phyloP scores from a whole-genome alignment of 2,113 vertebrate genomes.

The Larimichthys polyactis region DNA sequence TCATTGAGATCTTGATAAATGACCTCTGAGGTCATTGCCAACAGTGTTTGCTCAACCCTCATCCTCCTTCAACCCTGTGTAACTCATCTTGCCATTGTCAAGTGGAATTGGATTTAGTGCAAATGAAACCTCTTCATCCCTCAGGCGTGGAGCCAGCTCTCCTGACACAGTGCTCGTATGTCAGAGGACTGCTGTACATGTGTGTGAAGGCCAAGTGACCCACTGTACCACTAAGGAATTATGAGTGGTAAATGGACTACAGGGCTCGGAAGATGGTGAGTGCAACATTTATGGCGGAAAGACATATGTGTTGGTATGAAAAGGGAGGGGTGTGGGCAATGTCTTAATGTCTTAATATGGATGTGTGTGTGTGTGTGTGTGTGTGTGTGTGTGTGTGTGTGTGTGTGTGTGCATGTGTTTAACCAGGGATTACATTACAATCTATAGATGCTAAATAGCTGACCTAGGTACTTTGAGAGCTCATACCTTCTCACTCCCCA shows the following conservation, averaged over 20 bases:
- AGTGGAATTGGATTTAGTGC: slow-evolving; percentile 54
- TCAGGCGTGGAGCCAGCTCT: slow-evolving; percentile 4
- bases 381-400: background rate
- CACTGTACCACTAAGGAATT: background rate
- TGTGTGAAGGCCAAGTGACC: slow-evolving; percentile 35
- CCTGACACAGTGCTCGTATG: slow-evolving; percentile 26
- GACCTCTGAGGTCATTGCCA: slow-evolving; percentile 63
- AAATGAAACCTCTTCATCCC: slow-evolving; percentile 35
- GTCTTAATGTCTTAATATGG: no score
- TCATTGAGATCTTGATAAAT: slow-evolving; percentile 59
- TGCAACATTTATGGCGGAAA: slow-evolving; percentile 7
- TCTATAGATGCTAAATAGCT: slow-evolving; percentile 57
- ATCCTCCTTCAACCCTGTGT: slow-evolving; percentile 31
- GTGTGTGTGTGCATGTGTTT: slow-evolving; percentile 19
- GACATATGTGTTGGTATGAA: slow-evolving; percentile 18
- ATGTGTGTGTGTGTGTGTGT: background rate
- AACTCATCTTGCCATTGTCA: slow-evolving; percentile 53
- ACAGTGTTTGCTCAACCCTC: slow-evolving; percentile 44
- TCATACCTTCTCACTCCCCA: slow-evolving; percentile 29
- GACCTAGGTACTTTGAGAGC: slow-evolving; percentile 44
- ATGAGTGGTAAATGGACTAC: slow-evolving; percentile 31
- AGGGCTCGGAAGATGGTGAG: background rate
- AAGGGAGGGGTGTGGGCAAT: background rate
- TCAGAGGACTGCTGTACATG: slow-evolving; percentile 19
- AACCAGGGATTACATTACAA: slow-evolving; percentile 53